Evolutionary conservation across 2,888 invertebrate genomes (phyloP).

Genomic region (Parthenolecanium corni): DNA sequence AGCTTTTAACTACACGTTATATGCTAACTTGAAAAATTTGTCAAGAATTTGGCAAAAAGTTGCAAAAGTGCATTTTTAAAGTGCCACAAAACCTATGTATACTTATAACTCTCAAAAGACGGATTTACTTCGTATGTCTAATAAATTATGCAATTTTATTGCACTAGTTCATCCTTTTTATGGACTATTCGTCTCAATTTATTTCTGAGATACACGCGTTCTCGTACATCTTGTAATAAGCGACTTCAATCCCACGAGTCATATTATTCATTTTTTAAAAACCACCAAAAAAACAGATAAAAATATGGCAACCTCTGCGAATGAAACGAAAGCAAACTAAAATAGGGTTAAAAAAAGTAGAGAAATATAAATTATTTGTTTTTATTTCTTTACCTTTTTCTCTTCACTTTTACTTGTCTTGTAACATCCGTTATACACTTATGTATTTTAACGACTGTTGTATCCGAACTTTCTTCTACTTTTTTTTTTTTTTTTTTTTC

Average conservation of each 20-base stretch:
- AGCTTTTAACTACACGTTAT: too few relatives aligned
- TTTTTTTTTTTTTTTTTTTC: not conserved
- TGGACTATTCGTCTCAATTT: slow-evolving; percentile 29
- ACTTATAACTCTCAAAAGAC: too few relatives aligned
- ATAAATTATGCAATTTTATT: slow-evolving; percentile 29
- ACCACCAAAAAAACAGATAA: not conserved
- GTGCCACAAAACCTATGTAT: too few relatives aligned
- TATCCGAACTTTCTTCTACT: not conserved
- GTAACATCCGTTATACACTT: not conserved
- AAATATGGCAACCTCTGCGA: not conserved
- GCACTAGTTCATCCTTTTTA: slow-evolving; percentile 25
- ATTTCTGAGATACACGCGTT: slow-evolving; percentile 16
- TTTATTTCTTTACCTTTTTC: slow-evolving; percentile 7
- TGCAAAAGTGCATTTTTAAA: too few relatives aligned
- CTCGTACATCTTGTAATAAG: slow-evolving; percentile 13
- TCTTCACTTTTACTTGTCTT: not conserved
- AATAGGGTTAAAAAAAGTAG: too few relatives aligned
- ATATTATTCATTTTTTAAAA: slow-evolving; percentile 24
- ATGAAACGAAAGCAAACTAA: too few relatives aligned
- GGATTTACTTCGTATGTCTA: not conserved
- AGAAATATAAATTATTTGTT: slow-evolving; percentile 6
- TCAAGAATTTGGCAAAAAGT: too few relatives aligned
- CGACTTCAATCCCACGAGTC: slow-evolving; percentile 20
- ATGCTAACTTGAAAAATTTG: too few relatives aligned
- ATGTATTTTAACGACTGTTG: slow-evolving; percentile 23